Evolutionary conservation across 2,797 vertebrate species (phyloP).

Genomic region (Onychomys torridus): DNA sequence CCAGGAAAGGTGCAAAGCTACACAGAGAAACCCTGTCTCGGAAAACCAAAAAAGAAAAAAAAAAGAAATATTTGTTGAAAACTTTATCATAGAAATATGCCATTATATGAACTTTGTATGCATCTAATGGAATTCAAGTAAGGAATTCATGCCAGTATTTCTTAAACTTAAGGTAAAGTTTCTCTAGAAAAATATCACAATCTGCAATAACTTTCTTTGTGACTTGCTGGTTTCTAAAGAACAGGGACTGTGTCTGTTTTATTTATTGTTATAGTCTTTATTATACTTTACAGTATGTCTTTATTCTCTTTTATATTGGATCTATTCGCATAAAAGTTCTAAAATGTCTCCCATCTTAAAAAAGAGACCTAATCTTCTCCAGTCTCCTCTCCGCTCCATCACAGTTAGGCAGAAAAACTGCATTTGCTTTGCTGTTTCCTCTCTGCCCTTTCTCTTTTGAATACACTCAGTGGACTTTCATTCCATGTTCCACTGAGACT

Average conservation of each 20-base stretch:
- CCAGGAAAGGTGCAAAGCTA: too few species aligned
- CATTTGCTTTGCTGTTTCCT: constrained; percentile 23
- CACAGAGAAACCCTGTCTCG: too few species aligned
- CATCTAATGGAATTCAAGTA: constrained; percentile 40
- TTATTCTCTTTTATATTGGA: constrained; percentile 47
- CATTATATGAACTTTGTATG: constrained; percentile 34
- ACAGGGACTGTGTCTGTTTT: constrained; percentile 3
- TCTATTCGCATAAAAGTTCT: constrained; percentile 28
- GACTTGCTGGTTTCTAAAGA: constrained; percentile 50
- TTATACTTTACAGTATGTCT: neutral
- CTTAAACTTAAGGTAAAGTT: constrained; percentile 55
- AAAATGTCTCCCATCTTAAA: neutral
- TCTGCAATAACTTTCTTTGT: constrained; percentile 49
- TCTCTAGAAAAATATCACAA: constrained; percentile 36
- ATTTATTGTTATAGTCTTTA: constrained; percentile 41
- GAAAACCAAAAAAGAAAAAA: too few species aligned
- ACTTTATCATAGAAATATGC: constrained; percentile 5
- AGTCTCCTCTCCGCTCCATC: neutral
- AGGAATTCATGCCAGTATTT: constrained; percentile 40
- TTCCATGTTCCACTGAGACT: neutral
- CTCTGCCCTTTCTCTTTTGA: neutral
- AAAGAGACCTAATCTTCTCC: neutral
- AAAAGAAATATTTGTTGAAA: constrained; percentile 55
- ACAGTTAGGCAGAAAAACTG: neutral
- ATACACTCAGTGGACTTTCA: neutral